These are phyloP conservation scores for Rousettus madagascariensis DNA, from an alignment of 2,797 vertebrate genomes.

Conservation along the genomic window DNA sequence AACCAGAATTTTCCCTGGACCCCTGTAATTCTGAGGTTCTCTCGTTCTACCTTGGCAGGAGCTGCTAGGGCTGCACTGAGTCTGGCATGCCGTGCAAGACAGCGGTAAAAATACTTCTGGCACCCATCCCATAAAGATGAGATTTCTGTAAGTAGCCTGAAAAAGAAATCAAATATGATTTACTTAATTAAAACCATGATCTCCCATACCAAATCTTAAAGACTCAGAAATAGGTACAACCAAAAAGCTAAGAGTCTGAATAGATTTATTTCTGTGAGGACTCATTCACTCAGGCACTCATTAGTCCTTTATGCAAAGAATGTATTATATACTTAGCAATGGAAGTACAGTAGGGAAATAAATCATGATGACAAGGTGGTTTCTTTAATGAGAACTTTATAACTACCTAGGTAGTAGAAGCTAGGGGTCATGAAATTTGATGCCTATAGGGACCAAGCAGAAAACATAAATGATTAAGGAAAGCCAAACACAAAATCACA, in stretches of 20 bases:
- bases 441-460: neutral
- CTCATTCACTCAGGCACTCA: neutral
- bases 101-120: constrained; percentile 97
- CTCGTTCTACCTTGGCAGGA: constrained; percentile 90
- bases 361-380: neutral
- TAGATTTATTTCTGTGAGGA: neutral
- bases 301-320: neutral
- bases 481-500: neutral
- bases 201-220: neutral
- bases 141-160: constrained; percentile 92
- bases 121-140: constrained; percentile 92
- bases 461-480: neutral
- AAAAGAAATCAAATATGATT: constrained; percentile 60
- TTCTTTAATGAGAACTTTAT: neutral
- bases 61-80: constrained; percentile 88
- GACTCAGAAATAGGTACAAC: neutral
- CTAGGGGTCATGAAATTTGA: neutral
- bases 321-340: neutral
- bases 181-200: constrained; percentile 17
- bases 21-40: neutral
- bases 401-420: neutral
- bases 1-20: neutral
- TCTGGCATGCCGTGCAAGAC: constrained; percentile 90
- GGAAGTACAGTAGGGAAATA: neutral
- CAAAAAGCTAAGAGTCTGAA: neutral